A percentile compares a stretch with the other conserved stretches of the same genome.
These are phyloP conservation scores for Martes flavigula DNA, from an alignment of 2,797 vertebrate genomes.

Conservation along the genomic window DNA sequence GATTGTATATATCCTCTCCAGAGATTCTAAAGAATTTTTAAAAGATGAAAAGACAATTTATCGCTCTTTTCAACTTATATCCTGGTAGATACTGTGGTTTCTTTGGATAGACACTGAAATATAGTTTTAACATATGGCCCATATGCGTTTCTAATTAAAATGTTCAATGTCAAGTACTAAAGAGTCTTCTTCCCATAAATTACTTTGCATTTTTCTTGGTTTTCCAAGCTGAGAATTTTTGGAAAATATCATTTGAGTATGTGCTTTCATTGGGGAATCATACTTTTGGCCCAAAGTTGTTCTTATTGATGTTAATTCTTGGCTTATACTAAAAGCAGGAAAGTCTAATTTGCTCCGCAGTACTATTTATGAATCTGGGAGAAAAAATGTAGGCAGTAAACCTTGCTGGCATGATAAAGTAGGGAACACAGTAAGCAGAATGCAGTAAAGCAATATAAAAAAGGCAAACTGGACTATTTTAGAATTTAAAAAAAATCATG, in stretches of 20 bases:
- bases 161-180: constrained; percentile 65
- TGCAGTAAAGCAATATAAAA: background rate
- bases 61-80: constrained; percentile 61
- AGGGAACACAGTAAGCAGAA: background rate
- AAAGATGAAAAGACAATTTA: constrained; percentile 64
- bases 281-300: constrained; percentile 40
- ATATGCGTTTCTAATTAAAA: constrained; percentile 76
- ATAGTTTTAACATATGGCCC: constrained; percentile 58
- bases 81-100: constrained; percentile 59
- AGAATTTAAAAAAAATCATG: background rate
- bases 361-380: background rate
- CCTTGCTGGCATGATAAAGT: background rate
- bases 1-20: constrained; percentile 1
- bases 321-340: constrained; percentile 3
- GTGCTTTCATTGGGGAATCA: constrained; percentile 66
- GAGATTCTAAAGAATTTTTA: constrained; percentile 67
- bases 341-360: constrained; percentile 17
- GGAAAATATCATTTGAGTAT: constrained; percentile 46
- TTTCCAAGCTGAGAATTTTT: constrained; percentile 61
- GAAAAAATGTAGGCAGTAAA: background rate
- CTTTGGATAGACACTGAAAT: constrained; percentile 48
- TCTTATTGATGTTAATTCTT: constrained; percentile 70
- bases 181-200: constrained; percentile 63
- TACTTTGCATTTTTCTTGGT: constrained; percentile 56
- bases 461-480: background rate